A percentile compares a stretch with the other conserved stretches of the same genome.
Evolutionary conservation across 2,113 vertebrate species (phyloP).

Genomic region (Kryptolebias marmoratus): DNA sequence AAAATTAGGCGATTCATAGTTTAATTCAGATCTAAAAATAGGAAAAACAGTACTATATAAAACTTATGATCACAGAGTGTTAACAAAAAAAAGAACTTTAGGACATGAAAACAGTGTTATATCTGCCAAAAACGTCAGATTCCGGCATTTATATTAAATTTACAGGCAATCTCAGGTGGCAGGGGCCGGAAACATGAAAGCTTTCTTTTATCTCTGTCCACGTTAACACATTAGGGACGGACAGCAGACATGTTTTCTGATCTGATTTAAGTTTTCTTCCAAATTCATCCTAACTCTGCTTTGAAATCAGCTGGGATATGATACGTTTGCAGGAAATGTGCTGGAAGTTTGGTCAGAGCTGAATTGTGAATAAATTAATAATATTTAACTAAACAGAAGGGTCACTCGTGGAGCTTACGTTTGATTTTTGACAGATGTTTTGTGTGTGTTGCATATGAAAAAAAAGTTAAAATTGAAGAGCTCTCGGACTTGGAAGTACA

Average conservation of each 20-base stretch:
- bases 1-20: slow-evolving; percentile 1
- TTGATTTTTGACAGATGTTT: background rate
- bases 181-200: slow-evolving; percentile 42
- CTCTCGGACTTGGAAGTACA: too few relatives aligned
- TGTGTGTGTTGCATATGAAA: background rate
- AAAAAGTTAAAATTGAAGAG: background rate
- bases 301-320: slow-evolving; percentile 21
- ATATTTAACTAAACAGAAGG: background rate
- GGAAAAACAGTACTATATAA: slow-evolving; percentile 6
- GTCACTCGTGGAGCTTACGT: background rate
- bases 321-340: slow-evolving; percentile 9
- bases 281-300: slow-evolving; percentile 8
- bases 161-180: slow-evolving; percentile 31
- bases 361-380: background rate
- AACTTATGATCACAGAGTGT: slow-evolving; percentile 13
- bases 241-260: slow-evolving; percentile 36
- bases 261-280: slow-evolving; percentile 31
- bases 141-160: slow-evolving; percentile 20
- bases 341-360: background rate
- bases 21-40: slow-evolving; percentile 9
- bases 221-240: slow-evolving; percentile 28
- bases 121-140: slow-evolving; percentile 34
- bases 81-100: slow-evolving; percentile 21
- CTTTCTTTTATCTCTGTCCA: slow-evolving; percentile 39
- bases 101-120: slow-evolving; percentile 8